Percentiles rank a stretch among this genome's conserved stretches.
Conservation (phyloP, 2,113 vertebrate genomes). For the Aleadryas rufinucha region DNA sequence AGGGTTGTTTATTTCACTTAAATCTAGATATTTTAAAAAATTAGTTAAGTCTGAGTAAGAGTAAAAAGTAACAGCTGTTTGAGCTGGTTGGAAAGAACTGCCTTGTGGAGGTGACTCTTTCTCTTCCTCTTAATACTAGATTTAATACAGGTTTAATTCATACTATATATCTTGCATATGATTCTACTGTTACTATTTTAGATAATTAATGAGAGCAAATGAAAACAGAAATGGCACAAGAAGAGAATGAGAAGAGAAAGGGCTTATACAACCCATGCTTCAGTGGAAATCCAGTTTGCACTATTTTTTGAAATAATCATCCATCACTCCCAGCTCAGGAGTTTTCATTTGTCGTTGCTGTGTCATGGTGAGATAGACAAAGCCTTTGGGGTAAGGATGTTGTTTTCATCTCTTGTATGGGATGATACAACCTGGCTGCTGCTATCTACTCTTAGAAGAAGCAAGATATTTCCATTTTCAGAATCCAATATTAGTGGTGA, state of each 20-base stretch:
- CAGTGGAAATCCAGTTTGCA: neutral
- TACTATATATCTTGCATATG: neutral
- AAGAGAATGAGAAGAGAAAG: neutral
- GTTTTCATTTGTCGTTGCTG: neutral
- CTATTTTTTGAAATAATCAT: neutral
- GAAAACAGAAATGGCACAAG: neutral
- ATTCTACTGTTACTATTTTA: neutral
- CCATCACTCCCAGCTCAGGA: neutral
- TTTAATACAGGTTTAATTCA: neutral
- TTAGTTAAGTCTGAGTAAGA: neutral
- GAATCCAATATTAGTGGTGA: neutral
- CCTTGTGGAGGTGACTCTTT: neutral
- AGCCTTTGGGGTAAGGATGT: neutral
- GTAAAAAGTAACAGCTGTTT: neutral
- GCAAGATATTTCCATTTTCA: neutral
- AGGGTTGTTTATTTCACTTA: neutral
- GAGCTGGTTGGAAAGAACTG: neutral
- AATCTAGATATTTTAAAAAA: neutral
- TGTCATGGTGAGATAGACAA: neutral
- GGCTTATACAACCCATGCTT: neutral
- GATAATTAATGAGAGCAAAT: neutral
- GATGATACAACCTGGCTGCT: neutral
- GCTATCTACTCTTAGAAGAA: neutral
- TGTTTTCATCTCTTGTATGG: neutral
- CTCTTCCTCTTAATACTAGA: neutral